Evolutionary conservation across 2,113 vertebrate species (phyloP), one percentile per base, ranked within the genome.

Genomic region (Hymenochirus boettgeri): DNA sequence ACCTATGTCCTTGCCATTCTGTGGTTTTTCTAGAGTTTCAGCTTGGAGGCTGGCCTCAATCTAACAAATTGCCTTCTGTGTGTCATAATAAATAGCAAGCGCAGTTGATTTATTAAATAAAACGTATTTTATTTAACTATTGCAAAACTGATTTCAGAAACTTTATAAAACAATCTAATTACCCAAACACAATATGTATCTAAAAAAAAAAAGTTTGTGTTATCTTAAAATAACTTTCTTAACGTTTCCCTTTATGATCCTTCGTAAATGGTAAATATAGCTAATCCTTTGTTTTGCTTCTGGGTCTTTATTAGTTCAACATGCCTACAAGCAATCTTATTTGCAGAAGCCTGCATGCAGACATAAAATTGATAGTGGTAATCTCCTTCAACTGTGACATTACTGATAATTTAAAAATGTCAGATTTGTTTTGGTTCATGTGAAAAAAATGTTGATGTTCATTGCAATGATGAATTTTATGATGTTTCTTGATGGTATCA

Each of bases 81-180:
- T 64, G 72, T 61, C 75, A 63, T 75, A 83, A 83, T 76, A 71
- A 79, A 82, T 73, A 25, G 65, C 76, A 73, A 59, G 53, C 71
- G 74, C 75, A 76, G 74, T 79, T 59, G 65, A 37, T 66, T 56
- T 72, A 73, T 75, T 71, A 79, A n/a, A n/a, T 9, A 74, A 71
- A 76, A 70, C n/a, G n/a, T n/a, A n/a, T n/a, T n/a, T n/a, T n/a
- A n/a, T n/a, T n/a, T n/a, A n/a, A n/a, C n/a, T n/a, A n/a, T n/a
- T n/a, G n/a, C n/a, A n/a, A n/a, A n/a, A n/a, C n/a, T n/a, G n/a
- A n/a, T n/a, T n/a, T n/a, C n/a, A n/a, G n/a, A n/a, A n/a, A n/a
- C n/a, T n/a, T n/a, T n/a, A n/a, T n/a, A n/a, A n/a, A n/a, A n/a
- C n/a, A n/a, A n/a, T n/a, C n/a, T n/a, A n/a, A n/a, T n/a, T n/a